Evolutionary conservation across 2,113 vertebrate genomes (phyloP).

Genomic region (Upupa epops): DNA sequence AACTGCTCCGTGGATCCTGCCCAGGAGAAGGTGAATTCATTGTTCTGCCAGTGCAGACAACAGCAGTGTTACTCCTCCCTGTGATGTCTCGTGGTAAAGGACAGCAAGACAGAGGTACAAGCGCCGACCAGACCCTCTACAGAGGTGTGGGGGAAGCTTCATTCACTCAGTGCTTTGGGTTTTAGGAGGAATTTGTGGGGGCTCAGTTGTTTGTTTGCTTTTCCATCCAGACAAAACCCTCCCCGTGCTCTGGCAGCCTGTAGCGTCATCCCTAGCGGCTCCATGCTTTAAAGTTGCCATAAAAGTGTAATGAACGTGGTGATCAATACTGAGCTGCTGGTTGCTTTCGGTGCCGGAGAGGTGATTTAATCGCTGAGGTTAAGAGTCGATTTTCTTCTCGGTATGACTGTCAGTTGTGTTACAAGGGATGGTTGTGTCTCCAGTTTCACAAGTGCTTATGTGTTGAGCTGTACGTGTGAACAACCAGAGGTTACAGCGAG

Average conservation of each 20-base stretch:
- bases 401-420: constrained; percentile 63
- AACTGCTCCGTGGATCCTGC: background rate
- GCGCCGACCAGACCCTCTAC: background rate
- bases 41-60: background rate
- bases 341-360: background rate
- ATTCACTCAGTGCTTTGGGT: background rate
- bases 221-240: background rate
- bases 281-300: constrained; percentile 46
- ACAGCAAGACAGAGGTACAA: background rate
- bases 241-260: background rate
- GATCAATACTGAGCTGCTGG: constrained; percentile 55
- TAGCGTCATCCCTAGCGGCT: constrained; percentile 38
- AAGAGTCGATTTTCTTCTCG: constrained; percentile 54
- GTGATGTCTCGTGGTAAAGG: background rate
- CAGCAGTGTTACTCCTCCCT: background rate
- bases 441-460: background rate
- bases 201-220: background rate
- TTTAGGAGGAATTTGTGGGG: background rate
- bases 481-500: background rate
- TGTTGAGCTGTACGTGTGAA: background rate
- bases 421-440: constrained; percentile 54
- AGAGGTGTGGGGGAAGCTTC: background rate
- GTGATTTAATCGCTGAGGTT: constrained; percentile 69
- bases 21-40: background rate
- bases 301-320: constrained; percentile 54